These are phyloP conservation scores for Leucophora obtusa DNA, from an alignment of 2,888 invertebrate genomes.

Conservation along the genomic window DNA sequence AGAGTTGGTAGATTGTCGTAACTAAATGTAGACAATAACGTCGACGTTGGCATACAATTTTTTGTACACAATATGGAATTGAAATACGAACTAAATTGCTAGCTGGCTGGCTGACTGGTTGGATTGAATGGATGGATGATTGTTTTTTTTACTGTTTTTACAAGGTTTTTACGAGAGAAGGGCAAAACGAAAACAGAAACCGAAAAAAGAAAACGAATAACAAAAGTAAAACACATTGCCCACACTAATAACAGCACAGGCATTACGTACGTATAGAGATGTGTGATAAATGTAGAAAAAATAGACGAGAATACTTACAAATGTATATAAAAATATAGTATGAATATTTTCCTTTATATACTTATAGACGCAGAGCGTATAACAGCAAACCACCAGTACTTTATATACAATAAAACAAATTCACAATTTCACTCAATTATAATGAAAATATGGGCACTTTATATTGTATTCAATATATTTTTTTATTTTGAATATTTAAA, in stretches of 20 bases:
- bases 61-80: conserved; percentile 11
- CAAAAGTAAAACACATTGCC: not conserved
- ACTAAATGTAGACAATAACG: conserved; percentile 20
- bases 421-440: conserved; percentile 1
- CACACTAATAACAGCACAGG: not conserved
- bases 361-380: not conserved
- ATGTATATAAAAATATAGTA: not conserved
- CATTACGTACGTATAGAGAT: not conserved
- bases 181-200: conserved; percentile 17
- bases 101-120: conserved; percentile 51
- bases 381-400: not conserved
- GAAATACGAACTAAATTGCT: conserved; percentile 34
- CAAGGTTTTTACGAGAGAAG: conserved; percentile 12
- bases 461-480: not conserved
- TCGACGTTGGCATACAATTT: conserved; percentile 7
- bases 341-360: not conserved
- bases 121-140: conserved; percentile 29
- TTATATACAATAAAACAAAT: not conserved
- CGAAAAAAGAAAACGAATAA: not conserved
- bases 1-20: conserved; percentile 31
- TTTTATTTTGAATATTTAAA: conserved; percentile 25
- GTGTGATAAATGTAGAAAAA: conserved; percentile 18
- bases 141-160: conserved; percentile 12
- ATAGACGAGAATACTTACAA: conserved; percentile 6
- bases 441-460: not conserved